Conservation (phyloP, 2,888 invertebrate species). For the Venustoraphidia nigricollis region DNA sequence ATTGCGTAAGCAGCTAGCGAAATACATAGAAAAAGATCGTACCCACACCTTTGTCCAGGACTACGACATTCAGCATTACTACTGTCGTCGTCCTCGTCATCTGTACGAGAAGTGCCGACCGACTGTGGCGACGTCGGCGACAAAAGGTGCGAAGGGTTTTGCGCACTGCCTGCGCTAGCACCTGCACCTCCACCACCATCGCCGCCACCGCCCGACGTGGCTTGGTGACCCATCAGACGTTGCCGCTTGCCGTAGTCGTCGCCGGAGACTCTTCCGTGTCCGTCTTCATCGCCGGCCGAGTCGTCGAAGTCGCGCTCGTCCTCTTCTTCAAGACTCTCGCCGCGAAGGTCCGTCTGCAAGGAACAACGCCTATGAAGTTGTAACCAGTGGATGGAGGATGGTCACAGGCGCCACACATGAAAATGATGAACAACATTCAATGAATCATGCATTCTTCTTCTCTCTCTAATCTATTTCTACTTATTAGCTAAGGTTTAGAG, state of each 20-base stretch:
- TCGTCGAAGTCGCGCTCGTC: no score
- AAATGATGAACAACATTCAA: no score
- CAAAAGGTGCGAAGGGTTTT: constrained; percentile 7
- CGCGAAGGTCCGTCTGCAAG: no score
- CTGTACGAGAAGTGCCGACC: constrained; percentile 50
- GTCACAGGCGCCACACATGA: no score
- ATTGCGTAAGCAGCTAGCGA: background rate
- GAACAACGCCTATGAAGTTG: no score
- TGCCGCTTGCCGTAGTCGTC: constrained; percentile 11
- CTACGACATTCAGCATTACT: constrained; percentile 55
- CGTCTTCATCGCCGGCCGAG: constrained; percentile 13
- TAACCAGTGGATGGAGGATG: no score
- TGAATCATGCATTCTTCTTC: no score
- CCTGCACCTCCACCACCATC: constrained; percentile 22
- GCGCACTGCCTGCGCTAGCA: background rate
- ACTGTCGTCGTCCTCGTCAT: constrained; percentile 49
- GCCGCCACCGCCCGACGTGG: constrained; percentile 7
- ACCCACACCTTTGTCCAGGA: constrained; percentile 46
- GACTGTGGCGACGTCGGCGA: constrained; percentile 25
- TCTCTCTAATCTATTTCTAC: no score
- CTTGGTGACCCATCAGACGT: constrained; percentile 13
- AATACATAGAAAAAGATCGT: background rate
- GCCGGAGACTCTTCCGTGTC: constrained; percentile 26
- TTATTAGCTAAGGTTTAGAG: no score
- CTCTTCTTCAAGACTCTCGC: no score